Percentiles rank a stretch among this genome's conserved stretches.
These are phyloP conservation scores for Ectobius pallidus DNA, from an alignment of 2,888 invertebrate genomes.

Conservation along the genomic window DNA sequence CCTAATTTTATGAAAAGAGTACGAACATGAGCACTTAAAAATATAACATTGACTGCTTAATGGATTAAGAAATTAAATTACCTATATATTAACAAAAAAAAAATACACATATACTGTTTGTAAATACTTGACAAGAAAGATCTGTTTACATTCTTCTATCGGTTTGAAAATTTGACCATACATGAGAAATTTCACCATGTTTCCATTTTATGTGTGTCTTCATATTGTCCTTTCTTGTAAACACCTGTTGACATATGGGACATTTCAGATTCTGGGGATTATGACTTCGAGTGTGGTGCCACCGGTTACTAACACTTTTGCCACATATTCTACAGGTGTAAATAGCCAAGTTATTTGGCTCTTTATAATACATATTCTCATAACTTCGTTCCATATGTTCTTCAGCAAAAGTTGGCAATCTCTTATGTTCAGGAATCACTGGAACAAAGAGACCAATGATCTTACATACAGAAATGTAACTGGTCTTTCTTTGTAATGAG, in stretches of 20 bases:
- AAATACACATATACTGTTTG: too few relatives aligned
- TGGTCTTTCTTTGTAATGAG: not conserved
- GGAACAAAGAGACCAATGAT: constrained; percentile 31
- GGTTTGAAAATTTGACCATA: too few relatives aligned
- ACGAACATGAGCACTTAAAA: too few relatives aligned
- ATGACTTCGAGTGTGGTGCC: constrained; percentile 71
- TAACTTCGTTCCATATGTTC: constrained; percentile 32
- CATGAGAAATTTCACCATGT: constrained; percentile 35
- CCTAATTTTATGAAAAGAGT: too few relatives aligned
- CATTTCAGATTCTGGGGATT: constrained; percentile 67
- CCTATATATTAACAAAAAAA: too few relatives aligned
- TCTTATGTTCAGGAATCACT: constrained; percentile 34
- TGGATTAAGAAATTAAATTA: too few relatives aligned
- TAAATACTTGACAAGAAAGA: too few relatives aligned
- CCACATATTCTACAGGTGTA: constrained; percentile 68
- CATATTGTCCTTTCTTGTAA: constrained; percentile 70
- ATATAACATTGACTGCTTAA: too few relatives aligned
- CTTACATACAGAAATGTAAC: not conserved
- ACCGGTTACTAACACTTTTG: constrained; percentile 69
- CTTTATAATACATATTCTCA: constrained; percentile 36
- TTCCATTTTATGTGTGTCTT: constrained; percentile 65
- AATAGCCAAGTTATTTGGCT: constrained; percentile 48
- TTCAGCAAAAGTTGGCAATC: constrained; percentile 18
- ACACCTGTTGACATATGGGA: constrained; percentile 65
- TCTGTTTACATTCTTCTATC: too few relatives aligned